These are phyloP conservation scores for Caranx melampygus DNA, from an alignment of 2,113 vertebrate genomes.

Conservation along the genomic window DNA sequence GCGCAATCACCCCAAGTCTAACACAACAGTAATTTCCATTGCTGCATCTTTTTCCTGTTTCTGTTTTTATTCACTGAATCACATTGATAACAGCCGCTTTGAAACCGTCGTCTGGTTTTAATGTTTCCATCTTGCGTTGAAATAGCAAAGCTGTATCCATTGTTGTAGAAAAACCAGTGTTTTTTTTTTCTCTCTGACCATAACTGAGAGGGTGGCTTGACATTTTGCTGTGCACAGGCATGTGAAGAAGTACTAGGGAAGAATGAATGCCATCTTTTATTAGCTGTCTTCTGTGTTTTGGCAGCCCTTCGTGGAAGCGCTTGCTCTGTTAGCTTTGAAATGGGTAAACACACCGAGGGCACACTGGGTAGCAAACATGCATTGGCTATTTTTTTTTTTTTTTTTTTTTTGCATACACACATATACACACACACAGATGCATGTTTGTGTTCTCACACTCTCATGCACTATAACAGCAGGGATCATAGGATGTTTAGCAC, in stretches of 20 bases:
- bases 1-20: conserved; percentile 35
- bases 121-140: conserved; percentile 41
- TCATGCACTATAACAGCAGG: conserved; percentile 1
- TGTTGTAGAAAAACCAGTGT: conserved; percentile 20
- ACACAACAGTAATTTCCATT: conserved; percentile 19
- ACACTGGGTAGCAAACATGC: conserved; percentile 29
- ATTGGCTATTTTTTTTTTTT: conserved; percentile 2
- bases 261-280: conserved; percentile 67
- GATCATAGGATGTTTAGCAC: conserved; percentile 54
- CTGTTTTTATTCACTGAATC: conserved; percentile 23
- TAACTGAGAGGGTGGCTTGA: conserved; percentile 54
- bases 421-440: conserved; percentile 3
- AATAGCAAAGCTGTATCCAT: conserved; percentile 25
- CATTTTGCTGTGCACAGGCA: conserved; percentile 58
- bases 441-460: conserved; percentile 7
- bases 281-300: conserved; percentile 52
- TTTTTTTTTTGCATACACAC: conserved; percentile 7
- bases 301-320: conserved; percentile 52
- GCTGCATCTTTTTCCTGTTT: conserved; percentile 22
- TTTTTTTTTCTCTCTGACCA: conserved; percentile 24
- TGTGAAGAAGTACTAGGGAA: conserved; percentile 49
- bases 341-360: conserved; percentile 50
- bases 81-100: conserved; percentile 11
- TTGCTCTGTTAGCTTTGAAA: conserved; percentile 52
- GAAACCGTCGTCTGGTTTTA: conserved; percentile 16